Percentiles rank a stretch among this genome's conserved stretches.
Conservation (phyloP, 2,113 vertebrate species). For the Phrynosoma blainvillii region DNA sequence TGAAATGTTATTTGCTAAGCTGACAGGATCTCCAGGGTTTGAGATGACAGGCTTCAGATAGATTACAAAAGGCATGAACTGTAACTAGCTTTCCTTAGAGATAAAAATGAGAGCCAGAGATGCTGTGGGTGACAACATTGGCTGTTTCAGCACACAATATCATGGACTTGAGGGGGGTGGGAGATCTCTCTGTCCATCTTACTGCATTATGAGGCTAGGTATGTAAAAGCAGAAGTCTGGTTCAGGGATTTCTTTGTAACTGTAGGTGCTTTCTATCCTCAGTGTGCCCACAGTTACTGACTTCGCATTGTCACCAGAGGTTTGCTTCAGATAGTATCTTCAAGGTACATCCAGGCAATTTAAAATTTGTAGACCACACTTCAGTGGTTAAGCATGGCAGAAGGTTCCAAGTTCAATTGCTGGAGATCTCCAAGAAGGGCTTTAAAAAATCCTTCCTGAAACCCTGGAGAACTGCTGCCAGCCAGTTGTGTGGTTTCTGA, state of each 20-base stretch:
- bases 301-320: too few relatives aligned
- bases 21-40: neutral
- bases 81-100: slow-evolving; percentile 10
- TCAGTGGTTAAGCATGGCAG: neutral
- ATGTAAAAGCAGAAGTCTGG: neutral
- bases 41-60: slow-evolving; percentile 8
- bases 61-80: neutral
- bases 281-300: neutral
- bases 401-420: neutral
- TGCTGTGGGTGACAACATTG: neutral
- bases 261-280: neutral
- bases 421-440: neutral
- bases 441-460: neutral
- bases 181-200: slow-evolving; percentile 18
- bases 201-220: neutral
- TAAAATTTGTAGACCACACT: neutral
- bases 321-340: neutral
- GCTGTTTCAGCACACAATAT: neutral
- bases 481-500: too few relatives aligned
- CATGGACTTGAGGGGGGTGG: neutral
- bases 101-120: neutral
- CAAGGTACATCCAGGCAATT: neutral
- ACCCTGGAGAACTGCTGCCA: neutral
- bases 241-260: neutral
- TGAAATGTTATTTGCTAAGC: slow-evolving; percentile 68